Percentiles rank a stretch among this genome's conserved stretches.
Conservation (phyloP, 2,113 vertebrate species). For the Scophthalmus maximus region DNA sequence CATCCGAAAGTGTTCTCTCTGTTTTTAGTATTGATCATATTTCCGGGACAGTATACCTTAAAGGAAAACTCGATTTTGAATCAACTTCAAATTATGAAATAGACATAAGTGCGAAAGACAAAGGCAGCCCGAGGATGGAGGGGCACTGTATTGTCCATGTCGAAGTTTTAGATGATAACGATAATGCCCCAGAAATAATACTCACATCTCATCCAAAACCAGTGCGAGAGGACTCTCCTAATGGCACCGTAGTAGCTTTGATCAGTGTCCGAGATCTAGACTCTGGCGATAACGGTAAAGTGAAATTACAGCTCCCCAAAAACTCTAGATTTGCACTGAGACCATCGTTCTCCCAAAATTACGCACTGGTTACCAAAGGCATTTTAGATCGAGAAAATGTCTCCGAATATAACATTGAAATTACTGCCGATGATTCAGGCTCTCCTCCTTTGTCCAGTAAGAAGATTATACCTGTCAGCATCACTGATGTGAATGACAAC, state of each 20-base stretch:
- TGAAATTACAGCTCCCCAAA: conserved; percentile 76
- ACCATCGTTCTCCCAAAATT: conserved; percentile 87
- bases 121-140: conserved; percentile 71
- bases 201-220: conserved; percentile 76
- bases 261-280: conserved; percentile 71
- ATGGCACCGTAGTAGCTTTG: conserved; percentile 75
- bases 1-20: conserved; percentile 71
- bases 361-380: conserved; percentile 85
- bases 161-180: conserved; percentile 70
- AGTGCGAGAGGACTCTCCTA: conserved; percentile 61
- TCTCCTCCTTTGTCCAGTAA: conserved; percentile 82
- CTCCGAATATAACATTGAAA: conserved; percentile 81
- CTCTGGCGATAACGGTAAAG: conserved; percentile 70
- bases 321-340: conserved; percentile 84
- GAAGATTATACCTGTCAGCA: conserved; percentile 81
- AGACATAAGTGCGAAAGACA: conserved; percentile 75
- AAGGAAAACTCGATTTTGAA: conserved; percentile 72
- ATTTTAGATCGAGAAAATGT: conserved; percentile 83
- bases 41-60: conserved; percentile 84
- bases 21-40: conserved; percentile 77
- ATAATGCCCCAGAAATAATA: conserved; percentile 81
- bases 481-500: conserved; percentile 92
- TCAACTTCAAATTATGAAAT: conserved; percentile 85
- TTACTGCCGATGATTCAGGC: conserved; percentile 86
- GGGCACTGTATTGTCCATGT: conserved; percentile 71